Conservation (phyloP, 2,888 invertebrate species). For the Lasioglossum leucozonium region DNA sequence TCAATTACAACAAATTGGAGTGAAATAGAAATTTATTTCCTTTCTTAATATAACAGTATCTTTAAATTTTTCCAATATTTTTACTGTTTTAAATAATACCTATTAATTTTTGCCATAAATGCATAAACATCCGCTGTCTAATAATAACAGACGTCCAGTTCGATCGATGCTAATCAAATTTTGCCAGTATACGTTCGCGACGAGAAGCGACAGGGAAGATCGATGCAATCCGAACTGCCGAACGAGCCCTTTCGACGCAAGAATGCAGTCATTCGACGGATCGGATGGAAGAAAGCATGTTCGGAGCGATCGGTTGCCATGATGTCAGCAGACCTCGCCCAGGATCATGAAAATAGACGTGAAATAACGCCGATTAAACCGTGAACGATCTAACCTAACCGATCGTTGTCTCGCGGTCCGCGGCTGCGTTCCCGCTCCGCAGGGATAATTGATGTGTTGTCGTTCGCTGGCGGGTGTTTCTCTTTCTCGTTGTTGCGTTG, state of each 20-base stretch:
- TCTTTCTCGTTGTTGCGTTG: conserved; percentile 35
- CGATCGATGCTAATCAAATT: too few relatives aligned
- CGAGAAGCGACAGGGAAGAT: not conserved
- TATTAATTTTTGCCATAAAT: too few relatives aligned
- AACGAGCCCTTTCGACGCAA: conserved; percentile 8
- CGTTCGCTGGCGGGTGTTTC: conserved; percentile 27
- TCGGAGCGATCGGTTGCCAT: conserved; percentile 34
- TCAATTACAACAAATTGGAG: too few relatives aligned
- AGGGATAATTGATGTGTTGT: conserved; percentile 35
- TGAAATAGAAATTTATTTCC: too few relatives aligned
- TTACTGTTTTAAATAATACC: too few relatives aligned
- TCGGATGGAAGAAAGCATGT: conserved; percentile 59
- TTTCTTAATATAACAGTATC: too few relatives aligned
- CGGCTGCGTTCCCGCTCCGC: conserved; percentile 18
- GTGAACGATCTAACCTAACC: conserved; percentile 21
- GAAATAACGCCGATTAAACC: conserved; percentile 66
- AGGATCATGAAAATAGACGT: conserved; percentile 65
- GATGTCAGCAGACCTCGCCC: conserved; percentile 65
- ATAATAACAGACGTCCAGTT: too few relatives aligned
- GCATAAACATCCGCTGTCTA: too few relatives aligned
- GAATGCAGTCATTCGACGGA: conserved; percentile 29
- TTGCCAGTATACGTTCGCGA: too few relatives aligned
- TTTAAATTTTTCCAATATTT: too few relatives aligned
- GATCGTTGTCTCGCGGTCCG: conserved; percentile 33
- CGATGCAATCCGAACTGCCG: not conserved